Base-by-base conservation (phyloP, 2,797 vertebrate genomes). In the Myotis myotis region DNA sequence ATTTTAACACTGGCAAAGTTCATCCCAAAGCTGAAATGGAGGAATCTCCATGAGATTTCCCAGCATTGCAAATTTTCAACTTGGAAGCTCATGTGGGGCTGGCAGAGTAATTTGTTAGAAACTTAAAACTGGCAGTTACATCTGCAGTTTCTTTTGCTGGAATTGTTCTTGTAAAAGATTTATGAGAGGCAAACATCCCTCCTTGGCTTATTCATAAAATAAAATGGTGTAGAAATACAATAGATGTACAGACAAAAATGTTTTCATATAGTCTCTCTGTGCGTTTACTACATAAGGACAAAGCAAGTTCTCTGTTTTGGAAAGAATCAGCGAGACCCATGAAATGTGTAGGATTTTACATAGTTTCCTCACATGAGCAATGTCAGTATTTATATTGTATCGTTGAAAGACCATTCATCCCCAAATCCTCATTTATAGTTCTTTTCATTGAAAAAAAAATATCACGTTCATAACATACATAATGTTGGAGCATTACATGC, bases 101-200 rank as follows among this genome's bases (percentile, higher is more conserved):
- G 28, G 74, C 76, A 95, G 76, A 97, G 23, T 92, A 96, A 97
- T 97, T 97, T 97, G 93, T 96, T 96, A 96, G 92, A 97, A 98
- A 97, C 51, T 95, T 96, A 94, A 97, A 97, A 97, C 70, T 57
- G 91, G 83, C 80, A 97, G 72, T 91, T 96, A 85, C 1, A 71
- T 36, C 72, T 96, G 68, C 23, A 80, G 71, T 91, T 94, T 96
- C 91, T 97, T 85, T 82, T 90, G 38, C 80, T 92, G 41, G 57
- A 95, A 38, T 55, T 97, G 86, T 98, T 97, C 66, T 94, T 89
- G 23, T 71, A 97, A 89, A 96, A 97, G 93, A 87, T 62, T 84
- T 95, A 95, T 44, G 60, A 94, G 72, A 94, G 55, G 79, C 4
- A 74, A 97, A 93, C n/a, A 53, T 92, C 96, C 60, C 51, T 97